Conservation (phyloP, 2,113 vertebrate genomes). For the Vicugna pacos region DNA sequence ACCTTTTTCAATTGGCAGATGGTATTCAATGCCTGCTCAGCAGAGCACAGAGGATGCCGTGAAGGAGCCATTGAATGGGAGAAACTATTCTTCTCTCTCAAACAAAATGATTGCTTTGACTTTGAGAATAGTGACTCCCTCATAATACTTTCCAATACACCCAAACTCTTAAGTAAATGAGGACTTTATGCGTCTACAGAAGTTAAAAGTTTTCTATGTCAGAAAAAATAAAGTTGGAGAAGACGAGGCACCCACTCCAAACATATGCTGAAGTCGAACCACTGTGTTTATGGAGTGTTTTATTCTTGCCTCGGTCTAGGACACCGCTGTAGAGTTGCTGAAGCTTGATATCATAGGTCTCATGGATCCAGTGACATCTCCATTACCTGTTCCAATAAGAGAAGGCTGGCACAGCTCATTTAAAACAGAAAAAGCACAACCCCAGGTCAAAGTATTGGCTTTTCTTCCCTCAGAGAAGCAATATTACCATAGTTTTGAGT, state of each 20-base stretch:
- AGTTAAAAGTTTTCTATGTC: background rate
- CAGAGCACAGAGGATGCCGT: background rate
- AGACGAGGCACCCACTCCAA: background rate
- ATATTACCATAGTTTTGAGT: background rate
- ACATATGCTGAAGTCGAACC: background rate
- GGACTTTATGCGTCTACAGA: background rate
- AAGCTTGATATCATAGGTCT: background rate
- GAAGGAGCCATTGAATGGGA: background rate
- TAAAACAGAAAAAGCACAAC: background rate
- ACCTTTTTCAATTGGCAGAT: slow-evolving; percentile 57
- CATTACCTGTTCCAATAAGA: background rate
- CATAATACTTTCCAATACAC: background rate
- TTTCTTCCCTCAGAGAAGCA: background rate
- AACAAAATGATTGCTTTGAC: background rate
- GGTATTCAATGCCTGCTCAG: slow-evolving; percentile 24
- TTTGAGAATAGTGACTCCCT: slow-evolving; percentile 9
- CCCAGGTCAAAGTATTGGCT: background rate
- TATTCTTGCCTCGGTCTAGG: background rate
- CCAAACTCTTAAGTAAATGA: background rate
- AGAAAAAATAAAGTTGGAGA: background rate
- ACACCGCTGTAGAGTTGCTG: background rate
- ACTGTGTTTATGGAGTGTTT: background rate
- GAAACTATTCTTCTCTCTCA: slow-evolving; percentile 45
- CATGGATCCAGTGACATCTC: background rate
- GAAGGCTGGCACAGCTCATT: background rate